Percentiles rank a stretch among this genome's conserved stretches.
Conservation (phyloP, 2,797 vertebrate genomes). For the Myotis myotis region DNA sequence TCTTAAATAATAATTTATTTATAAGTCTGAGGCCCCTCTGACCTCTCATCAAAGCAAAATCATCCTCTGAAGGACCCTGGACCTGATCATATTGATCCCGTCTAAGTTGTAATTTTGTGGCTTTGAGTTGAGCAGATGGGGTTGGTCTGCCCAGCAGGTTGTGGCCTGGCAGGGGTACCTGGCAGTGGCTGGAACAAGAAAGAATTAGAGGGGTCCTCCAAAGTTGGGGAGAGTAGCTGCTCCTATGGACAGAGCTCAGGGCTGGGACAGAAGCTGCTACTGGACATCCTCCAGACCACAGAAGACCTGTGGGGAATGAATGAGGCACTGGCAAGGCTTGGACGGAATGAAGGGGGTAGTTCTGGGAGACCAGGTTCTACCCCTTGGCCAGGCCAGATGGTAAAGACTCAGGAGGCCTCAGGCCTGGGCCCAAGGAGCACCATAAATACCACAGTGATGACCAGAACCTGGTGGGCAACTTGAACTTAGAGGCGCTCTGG, state of each 20-base stretch:
- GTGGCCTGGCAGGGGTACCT: background rate
- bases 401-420: constrained; percentile 2
- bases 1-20: constrained; percentile 73
- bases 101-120: constrained; percentile 54
- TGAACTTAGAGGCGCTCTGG: background rate
- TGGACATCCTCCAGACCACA: background rate
- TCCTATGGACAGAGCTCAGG: background rate
- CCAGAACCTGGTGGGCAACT: background rate
- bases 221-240: background rate
- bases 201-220: background rate
- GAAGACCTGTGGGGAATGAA: background rate
- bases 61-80: constrained; percentile 49
- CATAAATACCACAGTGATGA: fast-evolving
- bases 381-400: background rate
- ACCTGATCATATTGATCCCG: constrained; percentile 51
- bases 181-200: background rate
- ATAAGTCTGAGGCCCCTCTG: constrained; percentile 73
- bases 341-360: background rate
- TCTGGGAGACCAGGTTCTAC: background rate
- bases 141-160: background rate
- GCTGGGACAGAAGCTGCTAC: background rate
- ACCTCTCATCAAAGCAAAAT: constrained; percentile 78
- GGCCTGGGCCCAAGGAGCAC: background rate
- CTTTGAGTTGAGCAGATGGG: background rate
- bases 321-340: background rate